These are phyloP conservation scores for Odobenus rosmarus DNA, from an alignment of 2,113 vertebrate genomes.

Conservation along the genomic window DNA sequence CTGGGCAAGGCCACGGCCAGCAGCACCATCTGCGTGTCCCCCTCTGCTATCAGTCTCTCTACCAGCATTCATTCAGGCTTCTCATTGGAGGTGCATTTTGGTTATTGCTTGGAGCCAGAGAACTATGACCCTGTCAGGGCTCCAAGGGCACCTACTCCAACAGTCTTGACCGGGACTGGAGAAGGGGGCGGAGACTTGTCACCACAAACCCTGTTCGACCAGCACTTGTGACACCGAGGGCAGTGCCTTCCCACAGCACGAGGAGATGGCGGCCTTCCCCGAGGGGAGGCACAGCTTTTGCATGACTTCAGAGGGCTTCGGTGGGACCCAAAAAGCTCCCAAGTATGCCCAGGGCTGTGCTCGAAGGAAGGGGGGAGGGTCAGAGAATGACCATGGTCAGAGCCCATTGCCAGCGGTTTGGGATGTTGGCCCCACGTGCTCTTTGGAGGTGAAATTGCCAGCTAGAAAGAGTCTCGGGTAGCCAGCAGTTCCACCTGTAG, in stretches of 20 bases:
- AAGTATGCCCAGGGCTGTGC: background rate
- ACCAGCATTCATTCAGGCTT: background rate
- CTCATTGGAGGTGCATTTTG: background rate
- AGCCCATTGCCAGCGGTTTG: background rate
- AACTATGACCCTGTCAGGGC: background rate
- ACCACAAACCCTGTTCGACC: accelerated
- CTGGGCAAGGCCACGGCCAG: background rate
- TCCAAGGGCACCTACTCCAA: background rate
- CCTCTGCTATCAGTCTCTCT: background rate
- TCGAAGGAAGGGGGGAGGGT: background rate
- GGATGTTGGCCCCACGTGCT: background rate
- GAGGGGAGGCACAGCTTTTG: background rate
- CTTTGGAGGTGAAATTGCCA: background rate
- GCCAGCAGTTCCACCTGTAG: background rate
- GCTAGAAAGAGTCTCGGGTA: background rate
- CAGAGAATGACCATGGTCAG: background rate
- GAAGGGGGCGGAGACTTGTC: background rate
- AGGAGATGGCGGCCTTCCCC: background rate
- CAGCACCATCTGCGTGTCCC: accelerated
- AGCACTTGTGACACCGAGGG: background rate
- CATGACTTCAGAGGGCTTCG: background rate
- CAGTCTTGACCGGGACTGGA: too few species aligned
- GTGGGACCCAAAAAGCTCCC: background rate
- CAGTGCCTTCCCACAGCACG: background rate
- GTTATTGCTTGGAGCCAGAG: background rate